These are phyloP conservation scores for Syrmaticus mikado DNA, from an alignment of 2,113 vertebrate genomes.

Conservation along the genomic window DNA sequence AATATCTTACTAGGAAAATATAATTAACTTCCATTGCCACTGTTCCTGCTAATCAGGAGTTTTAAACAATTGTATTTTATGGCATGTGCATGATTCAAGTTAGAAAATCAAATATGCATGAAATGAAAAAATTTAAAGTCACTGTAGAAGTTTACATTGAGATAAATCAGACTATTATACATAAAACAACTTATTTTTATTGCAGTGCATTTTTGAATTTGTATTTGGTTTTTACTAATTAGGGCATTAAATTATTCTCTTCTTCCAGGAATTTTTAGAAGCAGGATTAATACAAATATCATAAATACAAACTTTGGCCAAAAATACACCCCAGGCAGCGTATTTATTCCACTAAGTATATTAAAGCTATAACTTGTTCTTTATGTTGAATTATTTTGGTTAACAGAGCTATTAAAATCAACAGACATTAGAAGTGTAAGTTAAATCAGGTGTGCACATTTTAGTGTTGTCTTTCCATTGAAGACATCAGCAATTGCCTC, in stretches of 20 bases:
- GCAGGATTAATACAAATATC: slow-evolving; percentile 1
- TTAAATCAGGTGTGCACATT: background rate
- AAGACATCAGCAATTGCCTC: background rate
- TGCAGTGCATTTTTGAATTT: background rate
- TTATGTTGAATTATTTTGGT: background rate
- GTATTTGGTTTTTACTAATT: slow-evolving; percentile 19
- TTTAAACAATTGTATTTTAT: background rate
- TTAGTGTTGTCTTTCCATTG: background rate
- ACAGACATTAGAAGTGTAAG: background rate
- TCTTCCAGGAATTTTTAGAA: background rate
- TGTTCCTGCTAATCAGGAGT: background rate
- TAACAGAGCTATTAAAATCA: slow-evolving; percentile 39
- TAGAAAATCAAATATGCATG: background rate
- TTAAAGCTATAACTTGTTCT: background rate
- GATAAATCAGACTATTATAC: background rate
- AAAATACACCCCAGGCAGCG: background rate
- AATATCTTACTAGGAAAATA: slow-evolving; percentile 1
- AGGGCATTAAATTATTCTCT: background rate
- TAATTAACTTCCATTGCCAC: background rate
- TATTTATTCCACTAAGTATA: background rate
- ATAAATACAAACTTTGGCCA: background rate
- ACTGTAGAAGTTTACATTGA: background rate
- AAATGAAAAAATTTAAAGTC: background rate
- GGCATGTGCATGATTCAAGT: background rate
- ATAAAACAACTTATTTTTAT: slow-evolving; percentile 12